Percentiles rank a stretch among this genome's conserved stretches.
phyloP scores from a whole-genome alignment of 2,888 invertebrate genomes.

The Troilus luridus region DNA sequence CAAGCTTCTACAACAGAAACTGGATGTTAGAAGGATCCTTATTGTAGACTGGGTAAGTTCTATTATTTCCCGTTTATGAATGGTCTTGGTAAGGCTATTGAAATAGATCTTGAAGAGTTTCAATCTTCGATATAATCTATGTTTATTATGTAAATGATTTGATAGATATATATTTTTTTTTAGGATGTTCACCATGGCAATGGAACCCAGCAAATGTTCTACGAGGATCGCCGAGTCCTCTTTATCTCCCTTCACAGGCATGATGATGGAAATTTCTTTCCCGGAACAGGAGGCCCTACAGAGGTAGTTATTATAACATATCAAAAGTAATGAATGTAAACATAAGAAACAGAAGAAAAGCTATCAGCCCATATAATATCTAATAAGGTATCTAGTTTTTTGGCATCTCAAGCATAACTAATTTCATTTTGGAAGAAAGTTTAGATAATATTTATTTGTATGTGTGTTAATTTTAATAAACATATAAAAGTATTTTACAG shows the following conservation, averaged over 20 bases:
- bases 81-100: not conserved
- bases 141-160: no score
- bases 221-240: conserved; percentile 92
- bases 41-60: conserved; percentile 93
- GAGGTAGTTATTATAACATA: conserved; percentile 73
- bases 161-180: conserved; percentile 54
- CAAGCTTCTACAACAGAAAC: conserved; percentile 85
- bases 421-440: no score
- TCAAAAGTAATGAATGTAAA: not conserved
- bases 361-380: no score
- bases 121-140: no score
- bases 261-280: conserved; percentile 99
- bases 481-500: no score
- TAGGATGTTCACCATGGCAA: conserved; percentile 98
- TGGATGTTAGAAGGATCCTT: conserved; percentile 89
- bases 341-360: no score
- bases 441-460: no score
- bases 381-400: no score
- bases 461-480: no score
- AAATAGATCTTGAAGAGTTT: no score
- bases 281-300: conserved; percentile 96
- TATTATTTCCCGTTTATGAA: not conserved
- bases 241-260: conserved; percentile 98
- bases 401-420: no score
- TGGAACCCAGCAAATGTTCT: conserved; percentile 98